A percentile compares a stretch with the other conserved stretches of the same genome.
These are phyloP conservation scores for Riparia riparia DNA, from an alignment of 2,113 vertebrate genomes.

Conservation along the genomic window DNA sequence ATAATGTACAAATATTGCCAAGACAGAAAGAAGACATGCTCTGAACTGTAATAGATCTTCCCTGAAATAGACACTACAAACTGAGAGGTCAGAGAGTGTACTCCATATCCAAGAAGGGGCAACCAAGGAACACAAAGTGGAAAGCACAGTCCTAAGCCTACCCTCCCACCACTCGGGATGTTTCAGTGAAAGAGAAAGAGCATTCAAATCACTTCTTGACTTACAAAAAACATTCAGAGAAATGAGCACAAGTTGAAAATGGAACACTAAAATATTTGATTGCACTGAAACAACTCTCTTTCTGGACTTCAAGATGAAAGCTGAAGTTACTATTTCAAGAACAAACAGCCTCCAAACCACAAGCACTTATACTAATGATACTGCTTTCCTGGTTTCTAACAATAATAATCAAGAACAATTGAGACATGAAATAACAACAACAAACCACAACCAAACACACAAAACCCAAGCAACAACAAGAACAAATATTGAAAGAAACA, in stretches of 20 bases:
- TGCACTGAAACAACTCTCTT: background rate
- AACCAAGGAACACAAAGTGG: background rate
- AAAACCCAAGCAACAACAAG: background rate
- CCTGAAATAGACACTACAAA: background rate
- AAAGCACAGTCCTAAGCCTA: background rate
- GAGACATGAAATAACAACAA: background rate
- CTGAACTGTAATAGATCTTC: background rate
- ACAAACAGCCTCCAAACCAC: background rate
- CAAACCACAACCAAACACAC: background rate
- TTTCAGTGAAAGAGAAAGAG: background rate
- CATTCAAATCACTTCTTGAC: background rate
- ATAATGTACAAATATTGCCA: background rate
- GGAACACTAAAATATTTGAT: background rate
- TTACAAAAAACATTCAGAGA: background rate
- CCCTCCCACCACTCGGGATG: rapidly evolving
- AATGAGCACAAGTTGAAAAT: background rate
- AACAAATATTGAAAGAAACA: background rate
- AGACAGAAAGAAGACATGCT: background rate
- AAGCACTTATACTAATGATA: background rate
- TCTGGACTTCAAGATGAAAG: background rate
- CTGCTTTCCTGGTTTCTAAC: background rate
- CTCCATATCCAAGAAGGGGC: background rate
- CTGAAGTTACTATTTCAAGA: background rate
- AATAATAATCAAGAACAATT: background rate
- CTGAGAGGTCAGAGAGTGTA: background rate